Percentiles rank a stretch among this genome's conserved stretches.
phyloP scores from a whole-genome alignment of 2,888 invertebrate species.

The Epistrophella euchroma region DNA sequence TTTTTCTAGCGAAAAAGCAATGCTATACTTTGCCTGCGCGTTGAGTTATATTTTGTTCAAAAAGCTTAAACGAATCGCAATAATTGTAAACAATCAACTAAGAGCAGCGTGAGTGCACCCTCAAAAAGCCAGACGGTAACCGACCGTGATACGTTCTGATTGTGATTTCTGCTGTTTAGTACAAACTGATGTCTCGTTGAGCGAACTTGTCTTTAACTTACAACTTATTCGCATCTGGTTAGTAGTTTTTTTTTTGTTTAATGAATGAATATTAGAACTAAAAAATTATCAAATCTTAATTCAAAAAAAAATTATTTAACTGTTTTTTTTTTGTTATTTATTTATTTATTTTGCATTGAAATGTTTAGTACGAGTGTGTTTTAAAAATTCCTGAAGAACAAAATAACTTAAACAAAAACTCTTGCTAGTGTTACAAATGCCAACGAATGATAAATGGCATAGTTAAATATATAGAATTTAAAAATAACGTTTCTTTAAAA shows the following conservation, averaged over 20 bases:
- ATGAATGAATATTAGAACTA: neutral
- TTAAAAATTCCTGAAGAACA: neutral
- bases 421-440: neutral
- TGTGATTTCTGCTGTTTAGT: slow-evolving; percentile 66
- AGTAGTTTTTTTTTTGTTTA: slow-evolving; percentile 30
- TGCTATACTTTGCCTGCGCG: slow-evolving; percentile 38
- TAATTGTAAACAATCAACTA: slow-evolving; percentile 58
- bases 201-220: slow-evolving; percentile 53
- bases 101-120: slow-evolving; percentile 65
- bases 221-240: slow-evolving; percentile 55
- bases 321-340: slow-evolving; percentile 1
- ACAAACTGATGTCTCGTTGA: slow-evolving; percentile 72
- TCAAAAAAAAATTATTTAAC: neutral
- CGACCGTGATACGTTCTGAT: slow-evolving; percentile 69
- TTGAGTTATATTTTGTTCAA: slow-evolving; percentile 45
- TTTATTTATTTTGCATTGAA: neutral
- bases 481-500: neutral
- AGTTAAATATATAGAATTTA: neutral
- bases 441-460: neutral
- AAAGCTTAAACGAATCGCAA: slow-evolving; percentile 69
- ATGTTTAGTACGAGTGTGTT: neutral
- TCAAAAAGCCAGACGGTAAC: slow-evolving; percentile 59
- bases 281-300: neutral
- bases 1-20: slow-evolving; percentile 41
- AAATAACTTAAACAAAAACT: neutral